Evolutionary conservation across 1,140 invertebrate species (phyloP), one percentile per base, ranked within the genome.

Genomic region (Hyles euphorbiae): DNA sequence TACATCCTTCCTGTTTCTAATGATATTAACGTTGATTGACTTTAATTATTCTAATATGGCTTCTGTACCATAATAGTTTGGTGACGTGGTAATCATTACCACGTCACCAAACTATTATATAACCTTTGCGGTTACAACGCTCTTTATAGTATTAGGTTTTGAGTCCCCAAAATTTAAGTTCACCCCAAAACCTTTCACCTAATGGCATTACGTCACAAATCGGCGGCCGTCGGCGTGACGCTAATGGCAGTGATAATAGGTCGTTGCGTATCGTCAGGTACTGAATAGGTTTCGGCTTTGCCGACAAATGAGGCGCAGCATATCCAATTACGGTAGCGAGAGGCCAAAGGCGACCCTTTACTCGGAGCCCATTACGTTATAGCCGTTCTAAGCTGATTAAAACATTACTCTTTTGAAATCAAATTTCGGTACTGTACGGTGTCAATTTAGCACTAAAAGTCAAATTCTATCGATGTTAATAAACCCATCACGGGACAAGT

Each of bases 311-410:
- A 72, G 72, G 60, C 73, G 66, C 60, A 66, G 63, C 65, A 69
- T 81, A 80, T 83, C 76, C 69, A 78, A 84, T 87, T 81, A 84
- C 77, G 61, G 68, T 47, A 63, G 58, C 68, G 63, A 60, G 59
- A 22, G 32, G 2, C 45, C 43, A 34, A 12, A 11, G 33, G 11
- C 60, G 58, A 53, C 59, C 70, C 72, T 68, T 56, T 58, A 60
- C 46, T 68, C 56, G 46, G 62, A 73, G 61, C 65, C 58, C 65
- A 67, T 70, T 72, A 70, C 61, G 62, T 60, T 65, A 61, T 51
- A 70, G 63, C 70, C 66, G 61, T 61, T 59, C 57, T 78, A 76
- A 83, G 72, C 74, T 67, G 71, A 80, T 84, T 83, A 79, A 64
- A 68, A 68, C 66, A 67, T 70, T 70, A 68, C 61, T 60, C 51